Base-by-base conservation (phyloP, 1,140 invertebrate species). In the Arion vulgaris region DNA sequence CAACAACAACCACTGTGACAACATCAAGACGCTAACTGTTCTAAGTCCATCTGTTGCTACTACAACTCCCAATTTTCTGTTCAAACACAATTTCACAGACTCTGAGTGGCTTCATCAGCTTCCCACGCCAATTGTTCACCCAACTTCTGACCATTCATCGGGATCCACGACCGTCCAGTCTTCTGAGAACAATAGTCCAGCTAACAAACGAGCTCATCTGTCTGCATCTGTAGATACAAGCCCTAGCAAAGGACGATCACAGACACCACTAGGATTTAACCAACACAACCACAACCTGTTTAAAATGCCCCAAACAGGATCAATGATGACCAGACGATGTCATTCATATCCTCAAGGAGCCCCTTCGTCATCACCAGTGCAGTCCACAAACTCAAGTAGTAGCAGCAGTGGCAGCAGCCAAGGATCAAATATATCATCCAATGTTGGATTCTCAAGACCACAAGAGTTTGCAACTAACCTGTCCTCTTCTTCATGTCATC, bases 171-270 rank as follows among this genome's bases (percentile, higher is more conserved):
- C 85, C 0, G 78, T 83, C 49, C 57, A 74, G 51, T 86, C 85
- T 51, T 89, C 88, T 78, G 88, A 87, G 11, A 88, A 88, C 28
- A 90, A 85, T 84, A 90, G 89, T 78, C 90, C 90, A 39, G 88
- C 87, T 34, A 87, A 85, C 69, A 91, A 91, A 75, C 77, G 89
- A 45, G 88, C 88, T 39, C 90, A 90, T 82, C 78, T 87, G 68
- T 89, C 89, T 34, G 87, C 81, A n/a, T 89, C 89, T 32, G 87
- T 87, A 41, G 87, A 87, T 19, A 85, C 85, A 26, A 90, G 87
- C 78, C 84, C 88, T 73, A 77, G 84, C 82, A 83, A 78, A 81
- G 88, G 87, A 62, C 83, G 86, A 80, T 86, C 86, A 17, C 86
- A 84, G 45, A 89, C 86, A 7, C 86, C 88, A n/a, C 87, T 86